These are phyloP conservation scores for Euura saliciscinereae DNA, from an alignment of 1,140 invertebrate species.

Conservation along the genomic window DNA sequence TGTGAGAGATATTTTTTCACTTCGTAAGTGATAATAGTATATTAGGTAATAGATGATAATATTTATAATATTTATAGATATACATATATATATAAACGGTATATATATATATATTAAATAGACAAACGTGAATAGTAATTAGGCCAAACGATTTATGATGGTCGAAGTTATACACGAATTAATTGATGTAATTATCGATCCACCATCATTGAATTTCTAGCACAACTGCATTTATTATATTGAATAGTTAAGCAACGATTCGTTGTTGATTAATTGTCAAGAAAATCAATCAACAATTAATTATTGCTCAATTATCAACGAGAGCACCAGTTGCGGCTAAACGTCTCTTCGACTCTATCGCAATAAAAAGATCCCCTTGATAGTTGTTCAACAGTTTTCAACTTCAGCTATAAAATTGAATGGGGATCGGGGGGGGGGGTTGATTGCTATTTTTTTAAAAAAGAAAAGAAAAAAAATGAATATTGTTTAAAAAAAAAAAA, in stretches of 20 bases:
- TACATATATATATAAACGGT: conserved; percentile 9
- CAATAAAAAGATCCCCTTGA: conserved; percentile 9
- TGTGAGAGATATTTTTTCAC: neutral
- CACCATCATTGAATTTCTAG: conserved; percentile 12
- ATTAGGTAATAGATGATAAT: neutral
- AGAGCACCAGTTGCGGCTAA: neutral
- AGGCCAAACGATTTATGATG: conserved; percentile 35
- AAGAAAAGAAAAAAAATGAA: too few relatives aligned
- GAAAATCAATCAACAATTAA: neutral
- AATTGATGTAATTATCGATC: neutral
- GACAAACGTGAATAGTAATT: conserved; percentile 35
- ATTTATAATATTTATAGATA: neutral
- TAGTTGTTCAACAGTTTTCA: too few relatives aligned
- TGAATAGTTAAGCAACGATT: neutral
- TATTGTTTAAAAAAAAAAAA: too few relatives aligned
- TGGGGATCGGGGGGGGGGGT: too few relatives aligned
- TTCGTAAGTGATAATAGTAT: conserved; percentile 1
- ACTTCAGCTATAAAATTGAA: too few relatives aligned
- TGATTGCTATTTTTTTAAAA: too few relatives aligned
- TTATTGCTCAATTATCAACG: neutral
- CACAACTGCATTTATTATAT: neutral
- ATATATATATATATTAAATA: conserved; percentile 26
- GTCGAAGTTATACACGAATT: conserved; percentile 3
- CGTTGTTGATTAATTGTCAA: neutral
- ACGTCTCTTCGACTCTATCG: neutral